These are phyloP conservation scores for Notiomystis cincta DNA, from an alignment of 2,113 vertebrate genomes.

Conservation along the genomic window DNA sequence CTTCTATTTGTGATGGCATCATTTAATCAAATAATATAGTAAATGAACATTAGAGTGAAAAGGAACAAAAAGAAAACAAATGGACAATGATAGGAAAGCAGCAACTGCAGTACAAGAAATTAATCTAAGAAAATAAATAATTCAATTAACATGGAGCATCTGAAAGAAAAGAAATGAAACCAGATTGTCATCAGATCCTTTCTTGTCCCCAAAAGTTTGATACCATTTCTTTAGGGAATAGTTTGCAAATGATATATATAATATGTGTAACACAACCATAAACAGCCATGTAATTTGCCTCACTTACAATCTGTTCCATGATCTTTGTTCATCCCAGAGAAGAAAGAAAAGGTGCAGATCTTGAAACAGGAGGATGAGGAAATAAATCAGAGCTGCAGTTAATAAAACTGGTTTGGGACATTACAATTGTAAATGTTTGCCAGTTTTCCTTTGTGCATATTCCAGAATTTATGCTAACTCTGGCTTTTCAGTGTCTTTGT, in stretches of 20 bases:
- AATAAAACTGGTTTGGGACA: constrained; percentile 54
- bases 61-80: constrained; percentile 50
- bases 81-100: not conserved
- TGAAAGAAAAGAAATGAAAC: constrained; percentile 72
- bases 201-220: constrained; percentile 69
- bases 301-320: constrained; percentile 72
- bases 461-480: constrained; percentile 43
- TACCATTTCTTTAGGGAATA: constrained; percentile 73
- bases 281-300: constrained; percentile 70
- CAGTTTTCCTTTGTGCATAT: constrained; percentile 17
- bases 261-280: constrained; percentile 68
- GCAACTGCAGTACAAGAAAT: constrained; percentile 29
- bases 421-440: not conserved
- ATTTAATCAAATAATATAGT: constrained; percentile 42
- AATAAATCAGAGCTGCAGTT: constrained; percentile 63
- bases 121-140: constrained; percentile 17
- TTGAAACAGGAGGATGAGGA: constrained; percentile 35
- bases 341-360: constrained; percentile 47
- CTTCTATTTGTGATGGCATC: constrained; percentile 33
- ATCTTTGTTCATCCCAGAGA: constrained; percentile 69
- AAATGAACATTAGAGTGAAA: constrained; percentile 34
- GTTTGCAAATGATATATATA: constrained; percentile 74
- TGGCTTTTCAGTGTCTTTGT: not conserved
- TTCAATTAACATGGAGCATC: constrained; percentile 53
- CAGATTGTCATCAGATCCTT: constrained; percentile 71